Evolutionary conservation across 2,113 vertebrate genomes (phyloP).

Genomic region (Eudyptes chrysolophus): DNA sequence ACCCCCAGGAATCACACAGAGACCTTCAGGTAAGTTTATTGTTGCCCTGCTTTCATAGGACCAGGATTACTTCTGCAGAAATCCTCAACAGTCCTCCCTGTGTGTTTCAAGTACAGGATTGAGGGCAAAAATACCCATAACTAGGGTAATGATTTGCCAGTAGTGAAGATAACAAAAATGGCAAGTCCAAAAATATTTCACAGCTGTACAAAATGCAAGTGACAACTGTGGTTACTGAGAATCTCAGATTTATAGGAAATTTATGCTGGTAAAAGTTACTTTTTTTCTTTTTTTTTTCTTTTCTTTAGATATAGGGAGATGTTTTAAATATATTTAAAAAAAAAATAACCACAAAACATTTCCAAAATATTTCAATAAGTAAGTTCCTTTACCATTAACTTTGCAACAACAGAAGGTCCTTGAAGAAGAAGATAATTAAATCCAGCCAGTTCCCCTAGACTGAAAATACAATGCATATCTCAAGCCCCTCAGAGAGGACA

Average conservation of each 20-base stretch:
- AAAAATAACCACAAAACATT: background rate
- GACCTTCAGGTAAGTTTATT: background rate
- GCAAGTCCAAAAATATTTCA: background rate
- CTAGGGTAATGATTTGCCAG: background rate
- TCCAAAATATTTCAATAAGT: background rate
- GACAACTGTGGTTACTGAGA: background rate
- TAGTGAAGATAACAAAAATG: background rate
- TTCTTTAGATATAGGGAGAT: background rate
- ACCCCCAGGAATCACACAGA: background rate
- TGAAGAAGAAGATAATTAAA: background rate
- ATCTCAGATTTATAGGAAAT: background rate
- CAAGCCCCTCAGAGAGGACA: background rate
- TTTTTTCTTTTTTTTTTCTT: background rate
- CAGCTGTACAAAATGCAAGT: background rate
- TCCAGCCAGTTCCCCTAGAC: background rate
- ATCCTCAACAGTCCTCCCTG: background rate
- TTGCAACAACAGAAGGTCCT: background rate
- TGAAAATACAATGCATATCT: background rate
- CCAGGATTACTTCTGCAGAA: background rate
- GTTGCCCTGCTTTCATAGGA: background rate
- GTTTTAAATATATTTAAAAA: background rate
- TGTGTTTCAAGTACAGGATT: background rate
- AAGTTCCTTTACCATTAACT: background rate
- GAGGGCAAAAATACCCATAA: rapidly evolving
- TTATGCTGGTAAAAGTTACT: background rate